Evolutionary conservation across 2,888 invertebrate species (phyloP), one percentile per base, ranked within the genome.

Genomic region (Carpatolechia fugitivella): DNA sequence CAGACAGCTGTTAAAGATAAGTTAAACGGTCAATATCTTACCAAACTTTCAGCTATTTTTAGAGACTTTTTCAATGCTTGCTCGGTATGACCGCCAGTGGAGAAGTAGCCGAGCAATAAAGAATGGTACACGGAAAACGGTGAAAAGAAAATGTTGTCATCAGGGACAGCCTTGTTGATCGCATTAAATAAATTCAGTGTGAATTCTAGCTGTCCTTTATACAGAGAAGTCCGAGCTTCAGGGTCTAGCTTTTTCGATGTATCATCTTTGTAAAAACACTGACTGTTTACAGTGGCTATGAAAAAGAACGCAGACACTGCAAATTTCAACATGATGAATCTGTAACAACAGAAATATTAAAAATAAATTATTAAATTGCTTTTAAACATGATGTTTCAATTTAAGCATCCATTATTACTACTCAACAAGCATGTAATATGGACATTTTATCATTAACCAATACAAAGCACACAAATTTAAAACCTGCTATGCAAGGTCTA

Each of bases 61-160:
- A 96, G 80, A 1, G 93, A 93, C 56, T 91, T 89, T 70, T 91
- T 93, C 54, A 96, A 72, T 8, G 92, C 84, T 4, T 77, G 70
- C 74, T 96, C 96, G 0, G 97, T 96, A 51, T 92, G 91, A 11
- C 93, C 93, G 0, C 92, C 92, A 0, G 96, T 87, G 0, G 96
- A 93, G 70, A 96, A 96, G 74, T 96, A 97, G 0, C 95, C 95
- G 59, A 97, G 85, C 49, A 94, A 78, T 31, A 97, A 74, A 0
- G 96, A 94, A 66, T 96, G 95, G 73, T 96, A 95, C 11, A 97
- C 93, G 63, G 96, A 97, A 85, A 95, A 95, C 0, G 97, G 97
- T 5, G 97, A 97, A 80, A 96, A 96, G 90, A 97, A 96, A 38
- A 97, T 85, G 77, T 97, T 97, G 63, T 94, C 94, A 40, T 92